Conservation (phyloP, 2,113 vertebrate species). For the Melanostigma gelatinosum region DNA sequence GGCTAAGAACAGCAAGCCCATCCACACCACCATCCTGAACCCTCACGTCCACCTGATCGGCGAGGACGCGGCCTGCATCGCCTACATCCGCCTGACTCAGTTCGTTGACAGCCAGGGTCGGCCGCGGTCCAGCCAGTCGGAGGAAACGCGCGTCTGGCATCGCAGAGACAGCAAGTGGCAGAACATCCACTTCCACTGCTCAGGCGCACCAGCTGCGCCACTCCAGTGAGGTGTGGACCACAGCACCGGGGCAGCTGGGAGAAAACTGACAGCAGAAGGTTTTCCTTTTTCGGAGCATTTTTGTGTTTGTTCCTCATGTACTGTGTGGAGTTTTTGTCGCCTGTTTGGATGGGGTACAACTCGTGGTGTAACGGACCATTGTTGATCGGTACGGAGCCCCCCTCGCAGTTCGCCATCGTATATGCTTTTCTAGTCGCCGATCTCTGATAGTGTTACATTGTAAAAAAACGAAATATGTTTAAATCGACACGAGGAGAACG, state of each 20-base stretch:
- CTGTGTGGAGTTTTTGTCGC: no score
- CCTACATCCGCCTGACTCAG: conserved; percentile 97
- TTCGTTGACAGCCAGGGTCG: conserved; percentile 92
- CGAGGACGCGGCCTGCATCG: conserved; percentile 89
- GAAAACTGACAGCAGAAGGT: neutral
- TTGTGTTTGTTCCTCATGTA: neutral
- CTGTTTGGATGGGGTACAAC: no score
- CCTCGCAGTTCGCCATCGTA: no score
- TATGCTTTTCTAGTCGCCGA: no score
- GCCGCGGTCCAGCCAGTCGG: conserved; percentile 95
- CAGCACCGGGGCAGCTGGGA: neutral
- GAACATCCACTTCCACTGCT: conserved; percentile 98
- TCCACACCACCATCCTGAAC: no score
- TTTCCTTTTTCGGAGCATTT: neutral
- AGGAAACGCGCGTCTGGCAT: conserved; percentile 97
- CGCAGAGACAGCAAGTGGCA: conserved; percentile 97
- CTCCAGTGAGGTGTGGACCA: conserved; percentile 90
- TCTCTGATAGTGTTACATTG: no score
- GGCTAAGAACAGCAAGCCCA: conserved; percentile 29
- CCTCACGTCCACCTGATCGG: no score
- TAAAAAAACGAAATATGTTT: no score
- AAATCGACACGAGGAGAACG: no score
- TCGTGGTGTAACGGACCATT: no score
- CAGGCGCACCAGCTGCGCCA: conserved; percentile 92
- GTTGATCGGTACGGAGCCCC: no score